Conservation (phyloP, 2,888 invertebrate species). For the Callimorpha dominula region DNA sequence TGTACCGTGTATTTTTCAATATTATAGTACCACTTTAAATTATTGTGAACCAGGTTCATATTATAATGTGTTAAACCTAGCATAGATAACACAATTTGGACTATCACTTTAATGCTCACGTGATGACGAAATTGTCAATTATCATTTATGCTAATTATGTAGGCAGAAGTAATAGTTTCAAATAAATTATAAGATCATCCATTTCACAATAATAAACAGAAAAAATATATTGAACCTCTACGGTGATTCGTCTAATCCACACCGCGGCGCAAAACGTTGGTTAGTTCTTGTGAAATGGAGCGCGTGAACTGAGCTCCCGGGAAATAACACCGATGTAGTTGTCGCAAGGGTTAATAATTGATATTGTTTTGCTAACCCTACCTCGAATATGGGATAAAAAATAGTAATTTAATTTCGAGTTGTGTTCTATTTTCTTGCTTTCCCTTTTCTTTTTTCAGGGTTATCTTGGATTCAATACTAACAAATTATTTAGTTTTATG, state of each 20-base stretch:
- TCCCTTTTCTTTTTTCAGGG: background rate
- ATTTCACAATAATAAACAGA: background rate
- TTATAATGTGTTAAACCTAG: no score
- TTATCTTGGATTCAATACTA: background rate
- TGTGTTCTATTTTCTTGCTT: background rate
- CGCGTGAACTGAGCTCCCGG: conserved; percentile 49
- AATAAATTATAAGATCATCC: background rate
- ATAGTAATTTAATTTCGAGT: conserved; percentile 19
- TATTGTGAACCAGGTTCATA: no score
- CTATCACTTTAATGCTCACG: no score
- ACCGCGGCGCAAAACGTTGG: conserved; percentile 29
- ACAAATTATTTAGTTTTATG: background rate
- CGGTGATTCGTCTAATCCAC: conserved; percentile 50
- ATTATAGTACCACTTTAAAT: no score
- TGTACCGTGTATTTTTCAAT: no score
- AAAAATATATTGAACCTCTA: conserved; percentile 22
- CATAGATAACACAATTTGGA: no score
- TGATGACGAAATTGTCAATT: background rate
- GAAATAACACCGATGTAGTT: conserved; percentile 53
- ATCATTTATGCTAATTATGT: no score
- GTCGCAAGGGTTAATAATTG: conserved; percentile 50
- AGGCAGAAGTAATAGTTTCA: no score
- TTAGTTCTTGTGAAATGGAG: conserved; percentile 54
- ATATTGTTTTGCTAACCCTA: conserved; percentile 44
- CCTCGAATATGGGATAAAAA: conserved; percentile 22